These are phyloP conservation scores for Semnornis frantzii DNA, from an alignment of 2,113 vertebrate genomes.

Conservation along the genomic window DNA sequence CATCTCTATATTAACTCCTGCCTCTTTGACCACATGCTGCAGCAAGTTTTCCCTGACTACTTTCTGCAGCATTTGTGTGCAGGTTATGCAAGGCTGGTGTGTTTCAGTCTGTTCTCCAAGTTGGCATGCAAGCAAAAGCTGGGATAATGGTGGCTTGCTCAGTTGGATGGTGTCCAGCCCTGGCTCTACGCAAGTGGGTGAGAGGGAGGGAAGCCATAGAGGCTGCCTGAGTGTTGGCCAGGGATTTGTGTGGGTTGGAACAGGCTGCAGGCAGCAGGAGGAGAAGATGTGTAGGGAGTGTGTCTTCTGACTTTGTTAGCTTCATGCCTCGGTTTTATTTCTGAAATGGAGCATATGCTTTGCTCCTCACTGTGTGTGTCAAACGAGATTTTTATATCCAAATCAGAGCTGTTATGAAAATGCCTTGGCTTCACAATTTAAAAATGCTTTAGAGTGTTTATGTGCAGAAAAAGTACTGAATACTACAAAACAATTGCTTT, in stretches of 20 bases:
- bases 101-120: not conserved
- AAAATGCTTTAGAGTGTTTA: not conserved
- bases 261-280: conserved; percentile 1
- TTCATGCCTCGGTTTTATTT: conserved; percentile 44
- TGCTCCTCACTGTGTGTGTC: not conserved
- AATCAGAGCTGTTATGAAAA: not conserved
- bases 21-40: not conserved
- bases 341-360: conserved; percentile 56
- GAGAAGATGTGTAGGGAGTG: not conserved
- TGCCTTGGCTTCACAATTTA: not conserved
- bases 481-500: not conserved
- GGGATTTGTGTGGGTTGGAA: not conserved
- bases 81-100: not conserved
- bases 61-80: not conserved
- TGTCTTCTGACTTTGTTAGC: conserved; percentile 9
- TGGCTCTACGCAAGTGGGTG: not conserved
- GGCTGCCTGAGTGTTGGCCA: not conserved
- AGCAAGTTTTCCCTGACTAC: not conserved
- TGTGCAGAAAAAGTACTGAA: not conserved
- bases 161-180: conserved; percentile 25
- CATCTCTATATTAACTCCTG: not conserved
- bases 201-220: not conserved
- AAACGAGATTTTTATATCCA: not conserved
- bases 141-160: not conserved
- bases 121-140: not conserved